phyloP scores from a whole-genome alignment of 2,113 vertebrate genomes.

The Patagioenas fasciata region DNA sequence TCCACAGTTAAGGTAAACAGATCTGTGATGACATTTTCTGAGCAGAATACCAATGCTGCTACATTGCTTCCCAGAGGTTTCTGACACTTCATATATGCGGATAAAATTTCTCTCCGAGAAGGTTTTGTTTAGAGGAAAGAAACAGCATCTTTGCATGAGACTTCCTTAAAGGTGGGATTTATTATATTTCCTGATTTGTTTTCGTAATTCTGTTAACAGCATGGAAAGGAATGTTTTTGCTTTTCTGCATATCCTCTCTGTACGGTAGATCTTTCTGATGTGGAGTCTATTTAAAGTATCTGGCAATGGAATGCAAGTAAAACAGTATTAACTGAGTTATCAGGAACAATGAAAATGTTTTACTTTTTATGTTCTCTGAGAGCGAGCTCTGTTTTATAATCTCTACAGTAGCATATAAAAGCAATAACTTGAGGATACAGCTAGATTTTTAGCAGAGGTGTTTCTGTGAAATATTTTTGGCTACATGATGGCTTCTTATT shows the following conservation, averaged over 20 bases:
- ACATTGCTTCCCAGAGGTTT: conserved; percentile 73
- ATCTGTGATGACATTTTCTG: conserved; percentile 81
- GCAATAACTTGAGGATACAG: background rate
- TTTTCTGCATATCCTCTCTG: background rate
- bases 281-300: conserved; percentile 22
- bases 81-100: conserved; percentile 67
- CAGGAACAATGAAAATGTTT: background rate
- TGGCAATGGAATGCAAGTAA: background rate
- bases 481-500: background rate
- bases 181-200: conserved; percentile 4
- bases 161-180: conserved; percentile 73
- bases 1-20: conserved; percentile 83
- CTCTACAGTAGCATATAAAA: background rate
- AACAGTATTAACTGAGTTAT: background rate
- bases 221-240: conserved; percentile 10
- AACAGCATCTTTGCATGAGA: conserved; percentile 49
- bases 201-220: background rate
- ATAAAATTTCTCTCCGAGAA: conserved; percentile 65
- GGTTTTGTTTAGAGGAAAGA: conserved; percentile 35
- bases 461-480: conserved; percentile 30
- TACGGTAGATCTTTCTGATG: conserved; percentile 13
- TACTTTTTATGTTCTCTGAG: background rate
- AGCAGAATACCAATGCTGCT: conserved; percentile 81
- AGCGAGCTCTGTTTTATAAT: conserved; percentile 5
- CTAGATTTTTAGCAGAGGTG: conserved; percentile 5